Evolutionary conservation across 1,140 invertebrate species (phyloP).

Genomic region (Trachymyrmex cornetzi): DNA sequence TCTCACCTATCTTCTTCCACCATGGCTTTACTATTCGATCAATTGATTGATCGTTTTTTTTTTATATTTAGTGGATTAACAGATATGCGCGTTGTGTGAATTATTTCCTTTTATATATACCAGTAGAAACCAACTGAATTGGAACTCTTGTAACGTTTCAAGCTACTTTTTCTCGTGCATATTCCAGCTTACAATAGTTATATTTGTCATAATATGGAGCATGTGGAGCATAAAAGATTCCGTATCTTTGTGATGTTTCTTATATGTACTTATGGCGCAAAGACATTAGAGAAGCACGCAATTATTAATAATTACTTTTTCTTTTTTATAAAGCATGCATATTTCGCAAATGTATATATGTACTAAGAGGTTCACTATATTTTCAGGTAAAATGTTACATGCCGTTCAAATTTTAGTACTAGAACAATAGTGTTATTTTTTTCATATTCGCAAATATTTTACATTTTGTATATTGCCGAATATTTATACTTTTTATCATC

Average conservation of each 20-base stretch:
- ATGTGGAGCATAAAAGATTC: slow-evolving; percentile 3
- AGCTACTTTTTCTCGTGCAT: not conserved
- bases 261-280: not conserved
- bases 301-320: not conserved
- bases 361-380: slow-evolving; percentile 29
- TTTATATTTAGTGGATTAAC: slow-evolving; percentile 66
- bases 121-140: not conserved
- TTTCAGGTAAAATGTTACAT: slow-evolving; percentile 44
- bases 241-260: not conserved
- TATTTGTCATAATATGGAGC: slow-evolving; percentile 14
- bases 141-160: slow-evolving; percentile 27
- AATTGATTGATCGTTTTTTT: slow-evolving; percentile 27
- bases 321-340: slow-evolving; percentile 30
- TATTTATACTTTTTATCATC: not conserved
- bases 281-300: not conserved
- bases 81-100: slow-evolving; percentile 66
- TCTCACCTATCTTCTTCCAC: no score
- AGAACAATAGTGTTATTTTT: slow-evolving; percentile 19
- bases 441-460: slow-evolving; percentile 27
- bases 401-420: slow-evolving; percentile 18
- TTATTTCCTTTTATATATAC: slow-evolving; percentile 36
- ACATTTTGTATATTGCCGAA: not conserved
- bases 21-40: slow-evolving; percentile 35
- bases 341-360: slow-evolving; percentile 21
- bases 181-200: not conserved